Conservation (phyloP, 2,113 vertebrate species). For the Cygnus buccinator region DNA sequence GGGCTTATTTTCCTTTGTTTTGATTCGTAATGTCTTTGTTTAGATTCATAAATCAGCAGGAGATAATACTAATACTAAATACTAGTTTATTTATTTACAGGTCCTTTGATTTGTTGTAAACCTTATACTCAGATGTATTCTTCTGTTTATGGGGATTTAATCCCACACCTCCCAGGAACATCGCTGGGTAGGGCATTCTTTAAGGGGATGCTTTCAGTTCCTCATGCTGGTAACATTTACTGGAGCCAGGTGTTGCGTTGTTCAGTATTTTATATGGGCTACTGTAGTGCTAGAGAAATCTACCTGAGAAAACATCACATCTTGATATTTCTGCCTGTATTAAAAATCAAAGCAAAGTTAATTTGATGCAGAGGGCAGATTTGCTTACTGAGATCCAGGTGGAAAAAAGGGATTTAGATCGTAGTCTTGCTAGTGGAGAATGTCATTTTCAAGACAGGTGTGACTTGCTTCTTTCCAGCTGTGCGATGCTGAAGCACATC, state of each 20-base stretch:
- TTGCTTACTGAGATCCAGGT: background rate
- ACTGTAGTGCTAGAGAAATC: background rate
- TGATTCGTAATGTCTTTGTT: background rate
- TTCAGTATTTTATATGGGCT: background rate
- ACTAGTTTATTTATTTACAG: background rate
- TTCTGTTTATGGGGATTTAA: background rate
- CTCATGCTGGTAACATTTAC: background rate
- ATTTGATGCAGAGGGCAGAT: background rate
- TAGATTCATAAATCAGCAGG: background rate
- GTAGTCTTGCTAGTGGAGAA: background rate
- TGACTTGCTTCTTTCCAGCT: background rate
- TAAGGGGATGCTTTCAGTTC: background rate
- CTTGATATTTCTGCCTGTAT: background rate
- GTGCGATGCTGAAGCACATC: background rate
- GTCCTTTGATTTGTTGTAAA: background rate
- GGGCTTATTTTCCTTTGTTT: background rate
- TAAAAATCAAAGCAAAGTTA: background rate
- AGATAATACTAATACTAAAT: background rate
- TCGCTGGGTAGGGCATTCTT: background rate
- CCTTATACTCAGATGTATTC: background rate
- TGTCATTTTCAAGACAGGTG: background rate
- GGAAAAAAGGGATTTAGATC: background rate
- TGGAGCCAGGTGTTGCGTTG: background rate
- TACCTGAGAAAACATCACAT: background rate
- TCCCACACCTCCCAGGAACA: background rate